phyloP scores from a whole-genome alignment of 2,797 vertebrate genomes.

The Melanotaenia boesemani region DNA sequence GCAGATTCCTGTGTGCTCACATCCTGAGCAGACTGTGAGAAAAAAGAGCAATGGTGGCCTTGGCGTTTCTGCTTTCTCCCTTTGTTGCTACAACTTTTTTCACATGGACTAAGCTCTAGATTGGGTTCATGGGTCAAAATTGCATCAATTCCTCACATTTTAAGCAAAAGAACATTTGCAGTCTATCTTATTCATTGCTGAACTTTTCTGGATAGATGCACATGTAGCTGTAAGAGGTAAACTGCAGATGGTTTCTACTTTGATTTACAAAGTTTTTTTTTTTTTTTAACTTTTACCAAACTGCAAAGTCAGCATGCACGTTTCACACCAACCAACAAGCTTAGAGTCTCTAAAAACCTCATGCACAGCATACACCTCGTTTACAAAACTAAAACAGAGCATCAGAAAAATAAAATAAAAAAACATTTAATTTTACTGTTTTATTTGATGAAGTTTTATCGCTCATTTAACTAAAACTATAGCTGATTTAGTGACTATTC shows the following conservation, averaged over 20 bases:
- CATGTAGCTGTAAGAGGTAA: too few relatives aligned
- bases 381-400: background rate
- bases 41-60: too few relatives aligned
- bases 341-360: background rate
- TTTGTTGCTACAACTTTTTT: background rate
- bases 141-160: background rate
- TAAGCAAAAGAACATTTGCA: too few relatives aligned
- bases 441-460: background rate
- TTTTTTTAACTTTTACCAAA: background rate
- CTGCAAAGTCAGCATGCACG: slow-evolving; percentile 3
- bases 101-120: background rate
- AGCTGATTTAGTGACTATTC: too few relatives aligned
- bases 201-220: background rate
- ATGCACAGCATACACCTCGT: background rate
- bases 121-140: background rate
- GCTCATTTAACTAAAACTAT: too few relatives aligned
- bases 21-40: too few relatives aligned
- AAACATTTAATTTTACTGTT: background rate
- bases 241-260: too few relatives aligned
- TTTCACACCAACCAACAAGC: background rate
- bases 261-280: background rate
- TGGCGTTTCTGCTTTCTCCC: background rate
- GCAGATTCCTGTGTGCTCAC: too few relatives aligned
- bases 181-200: background rate
- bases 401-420: too few relatives aligned